These are phyloP conservation scores for Antennarius striatus DNA, from an alignment of 2,113 vertebrate species.

Conservation along the genomic window DNA sequence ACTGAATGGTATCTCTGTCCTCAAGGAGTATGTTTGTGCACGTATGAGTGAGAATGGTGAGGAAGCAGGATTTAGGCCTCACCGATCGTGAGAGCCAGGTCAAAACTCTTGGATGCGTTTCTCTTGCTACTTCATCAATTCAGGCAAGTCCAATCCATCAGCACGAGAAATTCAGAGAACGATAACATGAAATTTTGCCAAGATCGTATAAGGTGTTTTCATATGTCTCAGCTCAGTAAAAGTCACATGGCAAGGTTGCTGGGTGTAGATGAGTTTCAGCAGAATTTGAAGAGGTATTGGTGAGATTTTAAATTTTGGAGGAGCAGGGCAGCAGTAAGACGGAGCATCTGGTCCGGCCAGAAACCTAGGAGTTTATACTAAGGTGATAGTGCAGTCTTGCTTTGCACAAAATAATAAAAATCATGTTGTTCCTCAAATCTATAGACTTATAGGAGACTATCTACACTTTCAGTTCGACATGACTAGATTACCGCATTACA, in stretches of 20 bases:
- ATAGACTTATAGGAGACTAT: too few species aligned
- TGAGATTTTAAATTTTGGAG: slow-evolving; percentile 19
- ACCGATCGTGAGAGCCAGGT: slow-evolving; percentile 46
- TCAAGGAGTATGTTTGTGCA: slow-evolving; percentile 61
- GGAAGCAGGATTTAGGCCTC: slow-evolving; percentile 43
- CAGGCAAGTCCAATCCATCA: slow-evolving; percentile 57
- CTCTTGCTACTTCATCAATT: slow-evolving; percentile 60
- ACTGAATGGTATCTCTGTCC: slow-evolving; percentile 80
- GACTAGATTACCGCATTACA: too few species aligned
- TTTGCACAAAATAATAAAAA: too few species aligned
- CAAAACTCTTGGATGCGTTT: slow-evolving; percentile 63
- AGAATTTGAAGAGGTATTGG: slow-evolving; percentile 20
- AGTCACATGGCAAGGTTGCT: slow-evolving; percentile 59
- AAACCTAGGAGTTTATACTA: slow-evolving; percentile 29
- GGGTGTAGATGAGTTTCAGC: slow-evolving; percentile 8
- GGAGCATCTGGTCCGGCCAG: slow-evolving; percentile 6
- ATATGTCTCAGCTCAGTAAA: slow-evolving; percentile 53
- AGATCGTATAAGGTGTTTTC: slow-evolving; percentile 71
- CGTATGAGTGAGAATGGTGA: slow-evolving; percentile 52
- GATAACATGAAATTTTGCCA: slow-evolving; percentile 53
- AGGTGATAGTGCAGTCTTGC: too few species aligned
- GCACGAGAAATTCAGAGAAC: slow-evolving; percentile 60
- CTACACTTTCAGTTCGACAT: too few species aligned
- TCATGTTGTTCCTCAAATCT: too few species aligned
- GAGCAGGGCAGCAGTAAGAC: slow-evolving; percentile 5